Evolutionary conservation across 2,113 vertebrate species (phyloP).

Genomic region (Xenus cinereus): DNA sequence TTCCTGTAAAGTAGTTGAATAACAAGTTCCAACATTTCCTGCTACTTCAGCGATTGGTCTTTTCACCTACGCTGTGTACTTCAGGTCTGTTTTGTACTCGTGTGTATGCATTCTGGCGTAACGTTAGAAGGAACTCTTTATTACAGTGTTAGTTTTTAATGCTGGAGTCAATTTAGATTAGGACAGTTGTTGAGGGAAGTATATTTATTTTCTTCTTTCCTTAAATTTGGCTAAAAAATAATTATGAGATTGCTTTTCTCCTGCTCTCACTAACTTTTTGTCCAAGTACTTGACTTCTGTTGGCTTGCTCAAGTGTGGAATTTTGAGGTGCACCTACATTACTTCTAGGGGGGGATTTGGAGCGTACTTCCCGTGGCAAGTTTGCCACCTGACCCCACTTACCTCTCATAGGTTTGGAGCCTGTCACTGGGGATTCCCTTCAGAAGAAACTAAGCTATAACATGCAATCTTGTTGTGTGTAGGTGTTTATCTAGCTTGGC

Average conservation of each 20-base stretch:
- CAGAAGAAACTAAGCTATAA: not conserved
- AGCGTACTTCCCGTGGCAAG: rapidly evolving
- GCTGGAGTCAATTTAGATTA: not conserved
- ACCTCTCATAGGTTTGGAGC: not conserved
- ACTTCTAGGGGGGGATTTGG: not conserved
- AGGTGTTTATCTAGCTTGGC: not conserved
- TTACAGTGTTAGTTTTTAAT: not conserved
- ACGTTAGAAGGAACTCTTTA: not conserved
- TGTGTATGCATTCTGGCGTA: not conserved
- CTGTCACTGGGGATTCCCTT: not conserved
- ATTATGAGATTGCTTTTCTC: not conserved
- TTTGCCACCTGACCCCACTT: not conserved
- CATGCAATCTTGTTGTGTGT: not conserved
- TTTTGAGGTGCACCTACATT: not conserved
- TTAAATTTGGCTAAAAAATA: not conserved
- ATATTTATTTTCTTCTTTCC: not conserved
- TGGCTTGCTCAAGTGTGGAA: not conserved
- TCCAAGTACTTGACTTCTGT: not conserved
- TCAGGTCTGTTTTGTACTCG: not conserved
- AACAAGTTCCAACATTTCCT: slow-evolving; percentile 47
- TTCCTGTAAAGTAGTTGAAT: slow-evolving; percentile 46
- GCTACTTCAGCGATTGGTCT: not conserved
- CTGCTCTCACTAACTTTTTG: not conserved
- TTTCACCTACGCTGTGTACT: not conserved
- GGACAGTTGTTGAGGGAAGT: not conserved